Conservation (phyloP, 1,140 invertebrate genomes). For the Tetramorium simillimum region DNA sequence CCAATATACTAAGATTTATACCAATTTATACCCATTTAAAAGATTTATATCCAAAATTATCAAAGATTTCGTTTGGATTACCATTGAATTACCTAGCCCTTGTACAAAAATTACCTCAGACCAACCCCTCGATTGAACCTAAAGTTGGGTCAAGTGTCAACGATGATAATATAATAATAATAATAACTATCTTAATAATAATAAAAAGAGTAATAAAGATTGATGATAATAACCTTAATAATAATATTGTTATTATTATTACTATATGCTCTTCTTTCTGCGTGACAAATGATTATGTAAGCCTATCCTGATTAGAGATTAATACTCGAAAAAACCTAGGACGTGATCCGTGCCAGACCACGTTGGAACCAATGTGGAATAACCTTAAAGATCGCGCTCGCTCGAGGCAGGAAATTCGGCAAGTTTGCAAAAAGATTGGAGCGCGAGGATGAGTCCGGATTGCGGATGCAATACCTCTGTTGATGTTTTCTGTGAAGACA, state of each 20-base stretch:
- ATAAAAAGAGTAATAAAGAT: too few relatives aligned
- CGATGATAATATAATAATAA: too few relatives aligned
- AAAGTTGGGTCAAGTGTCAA: too few relatives aligned
- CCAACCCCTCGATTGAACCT: too few relatives aligned
- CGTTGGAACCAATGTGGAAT: conserved; percentile 31
- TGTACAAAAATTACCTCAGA: too few relatives aligned
- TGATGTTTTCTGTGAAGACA: conserved; percentile 87
- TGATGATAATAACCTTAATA: too few relatives aligned
- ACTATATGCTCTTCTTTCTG: not conserved
- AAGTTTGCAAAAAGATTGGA: not conserved
- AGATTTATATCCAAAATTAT: too few relatives aligned
- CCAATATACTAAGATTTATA: too few relatives aligned
- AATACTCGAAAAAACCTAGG: not conserved
- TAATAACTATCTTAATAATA: too few relatives aligned
- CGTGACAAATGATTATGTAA: conserved; percentile 16
- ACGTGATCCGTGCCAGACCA: not conserved
- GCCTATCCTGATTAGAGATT: not conserved
- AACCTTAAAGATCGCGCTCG: conserved; percentile 25
- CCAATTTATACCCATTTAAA: too few relatives aligned
- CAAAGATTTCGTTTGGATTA: too few relatives aligned
- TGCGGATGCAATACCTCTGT: conserved; percentile 84
- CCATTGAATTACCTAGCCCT: too few relatives aligned
- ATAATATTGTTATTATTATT: not conserved
- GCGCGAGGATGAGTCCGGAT: not conserved
- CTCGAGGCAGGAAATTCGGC: not conserved